Conservation (phyloP, 1,140 invertebrate species). For the Drosophila orena region DNA sequence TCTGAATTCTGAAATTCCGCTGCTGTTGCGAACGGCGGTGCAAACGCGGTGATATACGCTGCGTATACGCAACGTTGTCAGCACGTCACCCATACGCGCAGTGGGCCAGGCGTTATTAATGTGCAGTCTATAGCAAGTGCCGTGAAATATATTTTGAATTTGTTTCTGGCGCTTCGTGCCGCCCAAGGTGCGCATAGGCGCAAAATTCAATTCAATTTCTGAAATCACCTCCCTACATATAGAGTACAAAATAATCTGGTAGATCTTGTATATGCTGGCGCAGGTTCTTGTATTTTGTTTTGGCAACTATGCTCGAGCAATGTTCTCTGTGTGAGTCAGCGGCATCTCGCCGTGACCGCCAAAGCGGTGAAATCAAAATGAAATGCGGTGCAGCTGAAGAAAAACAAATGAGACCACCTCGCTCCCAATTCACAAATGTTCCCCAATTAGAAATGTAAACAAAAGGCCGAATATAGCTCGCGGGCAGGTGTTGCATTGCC, state of each 20-base stretch:
- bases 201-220: constrained; percentile 13
- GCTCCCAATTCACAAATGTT: constrained; percentile 16
- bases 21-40: constrained; percentile 70
- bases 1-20: constrained; percentile 39
- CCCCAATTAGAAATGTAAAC: constrained; percentile 58
- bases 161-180: constrained; percentile 3
- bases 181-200: constrained; percentile 50
- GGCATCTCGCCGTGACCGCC: constrained; percentile 52
- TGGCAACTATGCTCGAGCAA: constrained; percentile 39
- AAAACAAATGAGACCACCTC: constrained; percentile 38
- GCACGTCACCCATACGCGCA: constrained; percentile 26
- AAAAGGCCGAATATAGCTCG: constrained; percentile 46
- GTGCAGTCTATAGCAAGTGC: constrained; percentile 30
- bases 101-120: constrained; percentile 3
- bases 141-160: constrained; percentile 37
- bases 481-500: constrained; percentile 39
- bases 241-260: constrained; percentile 7
- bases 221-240: constrained; percentile 8
- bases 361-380: constrained; percentile 61
- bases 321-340: constrained; percentile 59
- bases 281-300: constrained; percentile 41
- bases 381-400: constrained; percentile 57
- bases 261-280: constrained; percentile 22
- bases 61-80: constrained; percentile 66
- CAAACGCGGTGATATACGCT: constrained; percentile 54